Base-by-base conservation (phyloP, 2,797 vertebrate species). In the Ciconia nigra region DNA sequence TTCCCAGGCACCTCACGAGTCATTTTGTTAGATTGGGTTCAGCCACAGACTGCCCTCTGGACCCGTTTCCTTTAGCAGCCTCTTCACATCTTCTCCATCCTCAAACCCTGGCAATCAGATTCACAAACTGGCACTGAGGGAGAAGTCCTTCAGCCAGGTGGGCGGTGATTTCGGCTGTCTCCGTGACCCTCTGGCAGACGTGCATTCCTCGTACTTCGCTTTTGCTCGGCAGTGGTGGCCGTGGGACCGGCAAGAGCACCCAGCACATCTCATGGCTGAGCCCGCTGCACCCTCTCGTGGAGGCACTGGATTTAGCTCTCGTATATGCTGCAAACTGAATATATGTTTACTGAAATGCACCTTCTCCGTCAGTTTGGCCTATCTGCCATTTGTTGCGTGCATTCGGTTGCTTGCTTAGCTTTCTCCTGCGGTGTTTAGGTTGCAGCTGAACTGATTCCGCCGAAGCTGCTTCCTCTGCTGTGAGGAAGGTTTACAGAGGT, bases 261-360 rank as follows among this genome's bases (percentile, higher is more conserved):
- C 78, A 1, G 37, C 20, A 4, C 16, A 0, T 3, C 49, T 4
- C 72, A 51, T 5, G 39, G 70, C 89, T 33, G 87, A 84, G 77
- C 79, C 78, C 20, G 12, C 86, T 58, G 88, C 86, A 55, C 97
- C 96, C 97, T 97, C 97, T 96, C 35, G 86, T 96, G 97, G 97
- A 94, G 16, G 72, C 49, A 0, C 18, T 16, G 72, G 17, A 44
- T 79, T 74, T 13, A 58, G 77, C 76, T 8, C 76, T 15, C 2
- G 0, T 18, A 2, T 7, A 0, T 0, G 31, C 79, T 62, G 76
- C 89, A 22, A 3, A 4, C 1, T 5, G 12, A 29, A 0, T 6
- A 0, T 2, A 41, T 3, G 16, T 57, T 6, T 14, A 0, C 39
- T 1, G 41, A 24, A 67, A 22, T 2, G 0, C 73, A 2, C n/a